A percentile compares a stretch with the other conserved stretches of the same genome.
Conservation (phyloP, 2,888 invertebrate species). For the Amphimallon solstitiale region DNA sequence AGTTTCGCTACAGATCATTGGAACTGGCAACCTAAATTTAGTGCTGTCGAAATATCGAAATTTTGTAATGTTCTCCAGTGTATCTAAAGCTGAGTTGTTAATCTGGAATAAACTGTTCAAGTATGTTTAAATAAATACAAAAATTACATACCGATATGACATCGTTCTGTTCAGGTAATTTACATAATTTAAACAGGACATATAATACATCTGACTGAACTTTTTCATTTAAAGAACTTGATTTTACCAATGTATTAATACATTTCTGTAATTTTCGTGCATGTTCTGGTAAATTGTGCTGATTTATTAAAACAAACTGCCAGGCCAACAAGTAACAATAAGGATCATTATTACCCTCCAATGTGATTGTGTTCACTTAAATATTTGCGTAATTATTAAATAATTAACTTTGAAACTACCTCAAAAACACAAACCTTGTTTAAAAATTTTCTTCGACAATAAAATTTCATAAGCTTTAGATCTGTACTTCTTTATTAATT, state of each 20-base stretch:
- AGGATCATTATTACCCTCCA: conserved; percentile 54
- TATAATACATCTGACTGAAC: conserved; percentile 40
- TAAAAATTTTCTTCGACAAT: conserved; percentile 42
- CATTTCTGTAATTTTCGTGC: conserved; percentile 51
- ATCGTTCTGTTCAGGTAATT: conserved; percentile 33
- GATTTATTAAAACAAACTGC: conserved; percentile 54
- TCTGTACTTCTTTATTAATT: conserved; percentile 50
- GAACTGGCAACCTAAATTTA: conserved; percentile 28
- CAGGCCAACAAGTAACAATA: conserved; percentile 55
- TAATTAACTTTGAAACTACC: conserved; percentile 4
- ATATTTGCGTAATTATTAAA: conserved; percentile 12
- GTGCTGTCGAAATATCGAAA: conserved; percentile 27
- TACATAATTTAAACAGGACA: conserved; percentile 44
- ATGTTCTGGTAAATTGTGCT: conserved; percentile 51
- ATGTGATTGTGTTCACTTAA: conserved; percentile 41
- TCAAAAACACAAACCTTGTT: conserved; percentile 16
- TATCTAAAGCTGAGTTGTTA: background rate
- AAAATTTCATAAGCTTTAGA: conserved; percentile 56
- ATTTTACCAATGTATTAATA: conserved; percentile 46
- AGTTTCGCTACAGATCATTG: conserved; percentile 32
- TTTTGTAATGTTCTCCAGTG: conserved; percentile 2
- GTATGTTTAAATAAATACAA: background rate
- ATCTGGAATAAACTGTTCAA: background rate
- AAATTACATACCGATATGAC: conserved; percentile 13
- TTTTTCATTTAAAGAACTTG: conserved; percentile 37